Evolutionary conservation across 2,113 vertebrate species (phyloP), one percentile per base, ranked within the genome.

Genomic region (Grammomys surdaster): DNA sequence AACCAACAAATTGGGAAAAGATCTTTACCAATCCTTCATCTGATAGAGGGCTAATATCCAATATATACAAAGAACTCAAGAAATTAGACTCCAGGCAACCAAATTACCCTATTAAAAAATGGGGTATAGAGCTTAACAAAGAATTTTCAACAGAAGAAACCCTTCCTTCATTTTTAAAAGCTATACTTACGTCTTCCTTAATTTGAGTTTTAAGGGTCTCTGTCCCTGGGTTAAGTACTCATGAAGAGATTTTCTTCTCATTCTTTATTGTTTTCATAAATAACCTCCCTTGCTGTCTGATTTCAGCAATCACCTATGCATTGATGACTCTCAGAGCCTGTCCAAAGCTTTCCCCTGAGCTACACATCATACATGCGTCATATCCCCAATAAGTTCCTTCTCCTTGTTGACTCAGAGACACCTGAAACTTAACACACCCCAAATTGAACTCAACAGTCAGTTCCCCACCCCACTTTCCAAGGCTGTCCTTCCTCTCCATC

Each of bases 401-500:
- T 28, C 31, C 13, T 58, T n/a, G n/a, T 28, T 89, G 77, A 69
- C 28, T 94, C 95, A 89, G 82, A 91, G 77, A 95, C 22, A 87
- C 58, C 82, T 89, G 90, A 94, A 96, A 84, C 14, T 33, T 20
- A 86, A 43, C 31, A 56, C 56, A 54, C 58, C 17, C n/a, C 82
- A 67, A 78, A 56, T 1, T 75, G 89, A 80, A 63, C 72, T 92
- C n/a, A 48, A 46, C 75, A n/a, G 56, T 86, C n/a, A 46, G 20
- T 81, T 92, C 43, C 56, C 46, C 51, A 88, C 51, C 81, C 88
- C 54, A 24, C 77, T 92, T 82, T 85, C 75, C 81, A 85, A 73
- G 51, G 28, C 63, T 69, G 26, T 65, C 40, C 76, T 73, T 93
- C 48, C 31, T 70, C 17, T 81, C 56, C 82, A 54, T 76, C 87